Base-by-base conservation (phyloP, 1,140 invertebrate species). In the Cydia splendana region DNA sequence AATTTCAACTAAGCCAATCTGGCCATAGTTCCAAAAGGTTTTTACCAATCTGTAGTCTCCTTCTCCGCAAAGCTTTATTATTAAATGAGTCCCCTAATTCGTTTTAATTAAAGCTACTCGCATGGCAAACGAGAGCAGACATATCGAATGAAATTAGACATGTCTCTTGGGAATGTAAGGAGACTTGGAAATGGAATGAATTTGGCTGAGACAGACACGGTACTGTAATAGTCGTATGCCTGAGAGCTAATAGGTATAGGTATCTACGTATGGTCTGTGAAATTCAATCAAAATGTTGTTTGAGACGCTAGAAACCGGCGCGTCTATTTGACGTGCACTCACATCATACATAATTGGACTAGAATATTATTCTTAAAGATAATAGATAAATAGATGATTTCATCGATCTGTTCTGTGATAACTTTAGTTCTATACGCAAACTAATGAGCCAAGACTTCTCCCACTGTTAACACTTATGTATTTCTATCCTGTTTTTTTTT, bases 61-160 rank as follows among this genome's bases (percentile, higher is more conserved):
- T 12, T 13, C 10, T 30, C 30, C 2, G 34, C 45, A 4, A 48
- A 48, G 12, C 13, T 48, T 48, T 15, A 48, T 57, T 57, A 57
- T 57, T 57, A 57, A 18, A 18, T 57, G 0, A 18, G 28, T 69
- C 5, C 9, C 18, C 30, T 38, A 69, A 34, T 69, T 69, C 65
- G 65, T 69, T 69, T 69, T 69, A 69, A 69, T 69, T 69, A 69
- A 69, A 69, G 30, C 30, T 30, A 67, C 24, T 13, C 65, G 12
- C 65, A 69, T 18, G 15, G 28, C 65, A 13, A 20, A 65, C 65
- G 65, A 69, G 30, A 34, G 30, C 24, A 69, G 65, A 69, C 65
- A 69, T 38, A 69, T 69, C 30, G 65, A 69, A 69, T 69, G 65
- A 69, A 69, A 69, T 69, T 69, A 69, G 30, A 38, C 65, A 10